Evolutionary conservation across 64 coral and sea anemone genomes (phyloP).

Genomic region (Trachythela sp.): DNA sequence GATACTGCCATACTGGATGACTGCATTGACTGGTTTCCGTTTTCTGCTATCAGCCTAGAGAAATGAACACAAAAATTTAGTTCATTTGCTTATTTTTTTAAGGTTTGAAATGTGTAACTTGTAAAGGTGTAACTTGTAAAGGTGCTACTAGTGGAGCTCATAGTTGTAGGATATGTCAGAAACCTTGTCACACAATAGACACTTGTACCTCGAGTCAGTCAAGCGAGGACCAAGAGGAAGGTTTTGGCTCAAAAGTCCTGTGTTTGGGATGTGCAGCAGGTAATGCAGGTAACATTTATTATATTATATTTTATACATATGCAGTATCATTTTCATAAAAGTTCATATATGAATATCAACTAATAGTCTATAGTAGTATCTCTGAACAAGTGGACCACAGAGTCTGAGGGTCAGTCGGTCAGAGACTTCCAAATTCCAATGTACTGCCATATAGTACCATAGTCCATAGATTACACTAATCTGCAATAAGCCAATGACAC

Average conservation of each 20-base stretch:
- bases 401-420: no score
- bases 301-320: not conserved
- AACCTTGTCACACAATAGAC: not conserved
- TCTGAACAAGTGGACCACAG: no score
- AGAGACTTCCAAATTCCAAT: no score
- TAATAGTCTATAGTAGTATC: not conserved
- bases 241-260: not conserved
- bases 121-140: no score
- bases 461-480: no score
- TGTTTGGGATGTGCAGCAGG: not conserved
- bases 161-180: not conserved
- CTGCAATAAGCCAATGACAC: no score
- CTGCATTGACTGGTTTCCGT: no score
- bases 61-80: no score
- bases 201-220: not conserved
- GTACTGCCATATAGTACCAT: no score
- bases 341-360: not conserved
- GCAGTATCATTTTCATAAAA: not conserved
- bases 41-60: no score
- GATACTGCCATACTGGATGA: no score
- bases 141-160: constrained; percentile 16
- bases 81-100: not conserved
- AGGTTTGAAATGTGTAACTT: constrained; percentile 18
- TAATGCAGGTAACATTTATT: not conserved
- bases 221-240: not conserved